These are phyloP conservation scores for Brassicogethes aeneus DNA, from an alignment of 2,888 invertebrate genomes.

Conservation along the genomic window DNA sequence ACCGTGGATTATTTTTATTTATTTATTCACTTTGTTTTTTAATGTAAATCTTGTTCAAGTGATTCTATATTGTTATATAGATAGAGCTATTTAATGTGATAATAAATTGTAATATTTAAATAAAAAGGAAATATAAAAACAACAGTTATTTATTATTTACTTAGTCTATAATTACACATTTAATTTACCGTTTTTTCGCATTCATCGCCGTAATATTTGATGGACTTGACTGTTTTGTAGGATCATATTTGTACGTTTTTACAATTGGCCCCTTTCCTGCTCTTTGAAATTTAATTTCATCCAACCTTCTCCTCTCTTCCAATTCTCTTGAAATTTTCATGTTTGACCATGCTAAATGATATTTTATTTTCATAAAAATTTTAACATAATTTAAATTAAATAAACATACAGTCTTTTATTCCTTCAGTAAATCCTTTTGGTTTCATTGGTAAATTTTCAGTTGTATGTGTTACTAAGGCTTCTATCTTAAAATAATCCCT, in stretches of 20 bases:
- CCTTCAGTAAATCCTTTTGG: constrained; percentile 72
- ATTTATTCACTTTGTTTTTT: constrained; percentile 63
- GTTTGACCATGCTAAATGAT: constrained; percentile 64
- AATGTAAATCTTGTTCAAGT: constrained; percentile 75
- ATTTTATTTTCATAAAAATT: neutral
- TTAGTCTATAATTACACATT: constrained; percentile 1
- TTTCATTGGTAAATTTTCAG: constrained; percentile 53
- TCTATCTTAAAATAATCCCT: constrained; percentile 71
- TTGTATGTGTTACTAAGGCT: constrained; percentile 46
- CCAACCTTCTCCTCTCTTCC: constrained; percentile 65
- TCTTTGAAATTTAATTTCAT: constrained; percentile 69
- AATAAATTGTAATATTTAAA: too few species aligned
- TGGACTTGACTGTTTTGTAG: constrained; percentile 47
- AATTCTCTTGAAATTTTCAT: constrained; percentile 70
- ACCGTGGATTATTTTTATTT: constrained; percentile 64
- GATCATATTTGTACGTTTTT: constrained; percentile 83
- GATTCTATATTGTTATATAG: constrained; percentile 74
- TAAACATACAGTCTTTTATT: constrained; percentile 63
- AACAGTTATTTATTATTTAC: too few species aligned
- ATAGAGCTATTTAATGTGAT: constrained; percentile 54
- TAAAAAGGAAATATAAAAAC: too few species aligned
- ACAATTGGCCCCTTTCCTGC: constrained; percentile 81
- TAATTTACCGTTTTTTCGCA: constrained; percentile 46
- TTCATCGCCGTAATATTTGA: constrained; percentile 39
- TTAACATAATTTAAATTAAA: constrained; percentile 1